These are phyloP conservation scores for Mormoops blainvillei DNA, from an alignment of 2,113 vertebrate genomes.

Conservation along the genomic window DNA sequence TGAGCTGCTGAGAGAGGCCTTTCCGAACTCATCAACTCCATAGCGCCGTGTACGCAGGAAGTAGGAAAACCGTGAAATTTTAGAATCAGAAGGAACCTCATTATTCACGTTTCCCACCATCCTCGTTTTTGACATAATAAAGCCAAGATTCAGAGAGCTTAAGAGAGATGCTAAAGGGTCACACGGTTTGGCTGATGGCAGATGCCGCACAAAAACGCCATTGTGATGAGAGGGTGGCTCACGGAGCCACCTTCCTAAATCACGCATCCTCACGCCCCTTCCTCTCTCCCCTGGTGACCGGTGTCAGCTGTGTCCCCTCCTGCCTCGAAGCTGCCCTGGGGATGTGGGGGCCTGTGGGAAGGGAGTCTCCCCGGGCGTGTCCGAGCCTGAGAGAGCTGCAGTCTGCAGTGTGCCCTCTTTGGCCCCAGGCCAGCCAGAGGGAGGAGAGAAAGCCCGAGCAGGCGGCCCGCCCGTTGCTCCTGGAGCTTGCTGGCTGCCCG, in stretches of 20 bases:
- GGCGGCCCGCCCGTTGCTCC: background rate
- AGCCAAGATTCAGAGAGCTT: background rate
- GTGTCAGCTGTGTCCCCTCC: background rate
- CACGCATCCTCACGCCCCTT: background rate
- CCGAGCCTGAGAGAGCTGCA: background rate
- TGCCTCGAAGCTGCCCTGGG: background rate
- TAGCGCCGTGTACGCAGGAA: background rate
- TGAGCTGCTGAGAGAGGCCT: background rate
- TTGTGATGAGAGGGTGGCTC: background rate
- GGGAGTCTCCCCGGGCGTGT: rapidly evolving
- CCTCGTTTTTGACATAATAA: background rate
- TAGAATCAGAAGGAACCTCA: background rate
- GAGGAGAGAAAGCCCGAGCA: too few relatives aligned
- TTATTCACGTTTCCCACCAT: background rate
- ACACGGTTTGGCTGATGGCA: background rate
- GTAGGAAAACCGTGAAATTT: background rate
- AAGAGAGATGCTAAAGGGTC: background rate
- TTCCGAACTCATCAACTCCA: background rate
- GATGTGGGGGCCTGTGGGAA: background rate
- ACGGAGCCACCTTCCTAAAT: background rate
- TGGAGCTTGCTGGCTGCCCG: background rate
- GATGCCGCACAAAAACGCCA: background rate
- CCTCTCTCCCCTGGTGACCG: rapidly evolving
- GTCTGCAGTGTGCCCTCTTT: background rate
- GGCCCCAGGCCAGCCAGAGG: too few relatives aligned